Conservation (phyloP, 2,113 vertebrate genomes). For the Prunella himalayana region DNA sequence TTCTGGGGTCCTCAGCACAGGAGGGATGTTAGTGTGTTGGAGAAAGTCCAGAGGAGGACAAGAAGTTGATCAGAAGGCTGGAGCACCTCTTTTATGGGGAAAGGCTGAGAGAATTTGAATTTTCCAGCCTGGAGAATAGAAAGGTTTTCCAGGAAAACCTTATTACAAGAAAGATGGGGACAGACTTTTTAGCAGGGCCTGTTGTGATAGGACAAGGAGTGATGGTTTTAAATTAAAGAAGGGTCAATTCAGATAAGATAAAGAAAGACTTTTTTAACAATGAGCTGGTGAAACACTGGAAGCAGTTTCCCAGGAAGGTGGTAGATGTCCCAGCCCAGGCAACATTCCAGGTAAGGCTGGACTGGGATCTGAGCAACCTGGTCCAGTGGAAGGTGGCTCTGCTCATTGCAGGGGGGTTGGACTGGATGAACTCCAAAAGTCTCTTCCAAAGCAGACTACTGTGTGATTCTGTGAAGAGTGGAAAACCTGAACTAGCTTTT, state of each 20-base stretch:
- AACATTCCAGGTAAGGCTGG: neutral
- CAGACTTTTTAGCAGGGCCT: neutral
- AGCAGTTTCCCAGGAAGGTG: neutral
- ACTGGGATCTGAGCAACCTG: neutral
- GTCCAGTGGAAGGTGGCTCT: neutral
- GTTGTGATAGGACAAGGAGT: neutral
- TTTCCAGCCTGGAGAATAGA: neutral
- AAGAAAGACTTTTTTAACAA: neutral
- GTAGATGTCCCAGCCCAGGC: neutral
- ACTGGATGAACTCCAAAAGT: no score
- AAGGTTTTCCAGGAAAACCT: neutral
- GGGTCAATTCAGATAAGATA: neutral
- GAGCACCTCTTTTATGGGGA: neutral
- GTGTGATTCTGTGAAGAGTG: neutral
- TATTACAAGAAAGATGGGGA: neutral
- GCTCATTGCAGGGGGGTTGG: neutral
- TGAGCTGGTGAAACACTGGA: neutral
- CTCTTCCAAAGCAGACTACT: neutral
- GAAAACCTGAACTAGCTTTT: neutral
- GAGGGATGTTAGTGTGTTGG: accelerated
- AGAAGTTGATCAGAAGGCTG: neutral
- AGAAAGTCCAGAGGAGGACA: neutral
- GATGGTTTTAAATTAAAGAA: neutral
- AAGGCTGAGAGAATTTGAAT: neutral
- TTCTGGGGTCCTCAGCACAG: neutral